Conservation (phyloP, 2,888 invertebrate species). For the Drosophila borealis region DNA sequence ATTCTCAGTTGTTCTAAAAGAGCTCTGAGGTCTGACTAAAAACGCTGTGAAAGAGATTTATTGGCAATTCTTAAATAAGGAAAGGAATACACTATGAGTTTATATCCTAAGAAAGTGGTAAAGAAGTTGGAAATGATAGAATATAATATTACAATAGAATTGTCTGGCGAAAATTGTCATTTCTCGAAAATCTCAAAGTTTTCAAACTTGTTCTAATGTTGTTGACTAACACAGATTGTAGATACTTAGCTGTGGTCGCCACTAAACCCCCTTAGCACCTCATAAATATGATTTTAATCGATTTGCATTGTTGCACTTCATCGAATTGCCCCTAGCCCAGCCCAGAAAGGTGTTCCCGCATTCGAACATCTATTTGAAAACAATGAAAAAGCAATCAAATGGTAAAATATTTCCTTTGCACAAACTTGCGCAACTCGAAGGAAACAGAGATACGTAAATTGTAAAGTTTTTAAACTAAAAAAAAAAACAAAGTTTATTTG, state of each 20-base stretch:
- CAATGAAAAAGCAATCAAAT: conserved; percentile 78
- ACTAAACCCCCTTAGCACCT: conserved; percentile 34
- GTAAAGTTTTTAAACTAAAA: conserved; percentile 51
- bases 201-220: conserved; percentile 13
- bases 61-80: no score
- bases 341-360: conserved; percentile 3
- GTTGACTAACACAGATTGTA: conserved; percentile 3
- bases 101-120: no score
- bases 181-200: neutral
- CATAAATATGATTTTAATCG: conserved; percentile 76
- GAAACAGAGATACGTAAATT: conserved; percentile 23
- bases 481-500: conserved; percentile 46
- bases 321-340: neutral
- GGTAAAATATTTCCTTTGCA: conserved; percentile 36
- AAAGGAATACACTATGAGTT: no score
- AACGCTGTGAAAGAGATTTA: no score
- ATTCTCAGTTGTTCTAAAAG: neutral
- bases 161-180: neutral
- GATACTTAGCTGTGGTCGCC: conserved; percentile 22
- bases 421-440: conserved; percentile 39
- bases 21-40: no score
- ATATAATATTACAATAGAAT: no score
- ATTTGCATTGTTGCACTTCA: conserved; percentile 57
- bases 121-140: no score
- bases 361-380: conserved; percentile 67